A percentile compares a stretch with the other conserved stretches of the same genome.
Conservation (phyloP, 30 jellyfish, hydroid and myxozoan species). For the Hydractinia echinata region DNA sequence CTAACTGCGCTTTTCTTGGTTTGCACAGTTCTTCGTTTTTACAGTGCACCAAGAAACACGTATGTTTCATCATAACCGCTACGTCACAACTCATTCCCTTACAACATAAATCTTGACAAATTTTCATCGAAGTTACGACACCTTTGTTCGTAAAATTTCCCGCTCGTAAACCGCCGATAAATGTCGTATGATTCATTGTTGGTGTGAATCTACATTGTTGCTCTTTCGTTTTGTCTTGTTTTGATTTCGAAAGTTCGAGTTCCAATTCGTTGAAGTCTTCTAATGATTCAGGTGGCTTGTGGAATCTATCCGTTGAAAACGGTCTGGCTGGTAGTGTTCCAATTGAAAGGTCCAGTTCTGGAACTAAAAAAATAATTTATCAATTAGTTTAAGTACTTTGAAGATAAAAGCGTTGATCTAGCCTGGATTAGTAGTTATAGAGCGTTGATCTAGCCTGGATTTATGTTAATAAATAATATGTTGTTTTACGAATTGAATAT, state of each 20-base stretch:
- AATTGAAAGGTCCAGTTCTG: too few species aligned
- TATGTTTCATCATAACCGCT: constrained; percentile 91
- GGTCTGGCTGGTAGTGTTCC: too few species aligned
- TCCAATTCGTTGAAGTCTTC: constrained; percentile 69
- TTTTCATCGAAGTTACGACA: constrained; percentile 45
- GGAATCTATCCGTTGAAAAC: background rate
- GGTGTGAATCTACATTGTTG: constrained; percentile 62
- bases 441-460: too few species aligned
- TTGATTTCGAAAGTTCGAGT: constrained; percentile 10
- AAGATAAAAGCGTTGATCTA: too few species aligned
- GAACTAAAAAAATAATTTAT: too few species aligned
- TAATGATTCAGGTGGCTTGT: constrained; percentile 49
- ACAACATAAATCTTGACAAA: constrained; percentile 74
- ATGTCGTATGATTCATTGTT: constrained; percentile 64
- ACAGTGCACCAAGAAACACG: constrained; percentile 76
- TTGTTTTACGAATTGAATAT: background rate
- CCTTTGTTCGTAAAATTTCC: constrained; percentile 89
- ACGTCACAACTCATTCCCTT: constrained; percentile 60
- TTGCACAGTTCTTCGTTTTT: constrained; percentile 56
- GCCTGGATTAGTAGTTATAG: too few species aligned
- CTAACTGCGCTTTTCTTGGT: constrained; percentile 78
- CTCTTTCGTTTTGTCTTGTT: background rate
- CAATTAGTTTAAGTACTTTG: too few species aligned
- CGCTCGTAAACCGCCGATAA: constrained; percentile 70
- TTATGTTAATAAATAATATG: background rate